A percentile compares a stretch with the other conserved stretches of the same genome.
Conservation (phyloP, 2,888 invertebrate species). For the Nasonovia ribisnigri region DNA sequence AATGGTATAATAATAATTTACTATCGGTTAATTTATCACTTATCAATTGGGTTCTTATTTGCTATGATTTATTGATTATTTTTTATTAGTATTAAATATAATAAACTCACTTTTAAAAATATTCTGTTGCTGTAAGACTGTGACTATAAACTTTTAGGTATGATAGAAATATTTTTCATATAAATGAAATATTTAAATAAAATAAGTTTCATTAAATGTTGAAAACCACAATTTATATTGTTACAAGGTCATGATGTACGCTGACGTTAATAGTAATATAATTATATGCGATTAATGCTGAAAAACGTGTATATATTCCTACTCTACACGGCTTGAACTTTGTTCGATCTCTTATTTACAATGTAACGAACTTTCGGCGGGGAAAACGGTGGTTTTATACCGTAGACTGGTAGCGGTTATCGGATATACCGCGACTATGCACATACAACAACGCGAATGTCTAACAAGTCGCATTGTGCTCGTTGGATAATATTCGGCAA, state of each 20-base stretch:
- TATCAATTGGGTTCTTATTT: too few species aligned
- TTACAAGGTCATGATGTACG: background rate
- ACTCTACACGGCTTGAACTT: background rate
- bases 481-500: constrained; percentile 18
- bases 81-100: too few species aligned
- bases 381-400: background rate
- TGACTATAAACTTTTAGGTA: too few species aligned
- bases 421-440: background rate
- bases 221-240: too few species aligned
- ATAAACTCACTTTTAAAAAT: too few species aligned
- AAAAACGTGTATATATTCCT: background rate
- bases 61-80: too few species aligned
- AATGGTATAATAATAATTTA: too few species aligned
- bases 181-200: too few species aligned
- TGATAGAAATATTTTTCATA: too few species aligned
- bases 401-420: background rate
- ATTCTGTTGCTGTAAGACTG: too few species aligned
- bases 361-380: background rate
- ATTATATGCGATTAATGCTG: background rate
- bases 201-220: too few species aligned
- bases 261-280: background rate
- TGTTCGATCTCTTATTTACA: background rate
- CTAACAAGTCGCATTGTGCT: constrained; percentile 16
- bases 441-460: background rate
- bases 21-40: too few species aligned